Conservation (phyloP, 1,140 invertebrate species). For the Heterodera schachtii region DNA sequence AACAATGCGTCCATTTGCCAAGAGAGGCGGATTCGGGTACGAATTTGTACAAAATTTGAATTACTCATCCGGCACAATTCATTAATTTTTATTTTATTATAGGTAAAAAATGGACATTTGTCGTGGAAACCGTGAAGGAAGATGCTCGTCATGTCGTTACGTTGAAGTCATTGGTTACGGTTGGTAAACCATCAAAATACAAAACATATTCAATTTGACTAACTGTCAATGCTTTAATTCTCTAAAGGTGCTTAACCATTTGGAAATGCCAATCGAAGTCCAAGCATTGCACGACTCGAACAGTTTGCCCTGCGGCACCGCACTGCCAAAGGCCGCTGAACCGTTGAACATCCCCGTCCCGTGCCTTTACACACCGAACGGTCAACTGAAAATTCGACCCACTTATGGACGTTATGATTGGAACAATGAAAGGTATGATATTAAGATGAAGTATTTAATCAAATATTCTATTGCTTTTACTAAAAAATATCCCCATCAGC, state of each 20-base stretch:
- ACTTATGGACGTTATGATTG: conserved; percentile 56
- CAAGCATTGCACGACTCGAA: conserved; percentile 74
- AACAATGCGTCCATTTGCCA: conserved; percentile 78
- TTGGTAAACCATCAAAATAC: conserved; percentile 63
- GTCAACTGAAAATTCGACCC: conserved; percentile 80
- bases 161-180: conserved; percentile 77
- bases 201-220: neutral
- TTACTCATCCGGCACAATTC: too few species aligned
- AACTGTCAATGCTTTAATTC: too few species aligned
- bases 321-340: conserved; percentile 71
- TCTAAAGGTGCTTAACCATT: conserved; percentile 79
- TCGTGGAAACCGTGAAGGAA: conserved; percentile 76
- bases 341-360: conserved; percentile 79
- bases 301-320: conserved; percentile 75
- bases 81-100: neutral
- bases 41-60: neutral
- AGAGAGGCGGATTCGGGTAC: conserved; percentile 69
- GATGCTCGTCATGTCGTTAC: conserved; percentile 76
- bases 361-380: conserved; percentile 81
- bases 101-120: conserved; percentile 76
- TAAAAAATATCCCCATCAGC: neutral
- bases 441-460: neutral
- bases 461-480: neutral
- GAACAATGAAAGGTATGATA: conserved; percentile 1
- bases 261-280: conserved; percentile 78